Evolutionary conservation across 2,113 vertebrate species (phyloP).

Genomic region (Phyllopteryx taeniolatus): DNA sequence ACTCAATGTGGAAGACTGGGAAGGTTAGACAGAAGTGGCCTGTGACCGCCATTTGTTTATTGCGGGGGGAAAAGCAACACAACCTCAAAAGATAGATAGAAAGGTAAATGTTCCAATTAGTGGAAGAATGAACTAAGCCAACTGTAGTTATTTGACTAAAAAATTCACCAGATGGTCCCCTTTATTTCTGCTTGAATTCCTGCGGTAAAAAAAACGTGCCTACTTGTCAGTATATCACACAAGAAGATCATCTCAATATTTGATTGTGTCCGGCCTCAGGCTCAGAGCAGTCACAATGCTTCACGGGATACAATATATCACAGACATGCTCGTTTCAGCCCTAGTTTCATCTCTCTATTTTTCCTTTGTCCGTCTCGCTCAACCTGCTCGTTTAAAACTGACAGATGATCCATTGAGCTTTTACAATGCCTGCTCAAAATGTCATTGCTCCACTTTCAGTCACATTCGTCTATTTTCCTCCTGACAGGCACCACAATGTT

Average conservation of each 20-base stretch:
- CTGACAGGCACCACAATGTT: neutral
- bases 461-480: neutral
- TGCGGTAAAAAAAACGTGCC: neutral
- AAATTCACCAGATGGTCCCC: constrained; percentile 14
- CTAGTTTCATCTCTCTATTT: constrained; percentile 34
- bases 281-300: constrained; percentile 23
- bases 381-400: constrained; percentile 18
- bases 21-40: constrained; percentile 50
- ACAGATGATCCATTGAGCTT: constrained; percentile 44
- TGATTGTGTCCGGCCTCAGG: constrained; percentile 28
- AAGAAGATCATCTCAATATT: constrained; percentile 37
- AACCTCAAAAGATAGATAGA: constrained; percentile 19
- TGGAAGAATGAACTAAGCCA: neutral
- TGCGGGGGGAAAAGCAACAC: neutral
- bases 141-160: constrained; percentile 36
- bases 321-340: constrained; percentile 18
- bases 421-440: constrained; percentile 29
- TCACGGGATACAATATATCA: constrained; percentile 27
- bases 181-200: neutral
- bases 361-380: constrained; percentile 11
- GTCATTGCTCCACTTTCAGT: constrained; percentile 4
- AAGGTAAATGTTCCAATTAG: constrained; percentile 9
- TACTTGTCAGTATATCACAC: constrained; percentile 36
- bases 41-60: constrained; percentile 42
- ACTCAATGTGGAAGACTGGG: constrained; percentile 33